Percentiles rank a stretch among this genome's conserved stretches.
Conservation (phyloP, 2,888 invertebrate species). For the Craniophora ligustri region DNA sequence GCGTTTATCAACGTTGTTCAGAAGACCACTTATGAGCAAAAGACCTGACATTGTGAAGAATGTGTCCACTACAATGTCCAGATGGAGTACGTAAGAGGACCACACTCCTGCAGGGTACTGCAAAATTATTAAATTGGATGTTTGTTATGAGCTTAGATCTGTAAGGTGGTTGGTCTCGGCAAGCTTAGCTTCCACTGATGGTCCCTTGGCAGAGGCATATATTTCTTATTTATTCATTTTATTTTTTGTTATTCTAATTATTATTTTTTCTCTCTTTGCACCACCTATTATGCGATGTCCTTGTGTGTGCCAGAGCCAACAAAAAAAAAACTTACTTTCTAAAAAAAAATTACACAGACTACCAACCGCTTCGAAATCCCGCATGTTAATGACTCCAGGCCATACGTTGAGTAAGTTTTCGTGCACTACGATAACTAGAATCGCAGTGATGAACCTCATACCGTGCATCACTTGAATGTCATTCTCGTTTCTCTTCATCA, state of each 20-base stretch:
- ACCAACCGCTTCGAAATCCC: conserved; percentile 52
- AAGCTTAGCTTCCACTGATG: no score
- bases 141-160: not conserved
- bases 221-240: no score
- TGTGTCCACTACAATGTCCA: conserved; percentile 58
- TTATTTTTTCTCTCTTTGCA: no score
- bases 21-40: conserved; percentile 50
- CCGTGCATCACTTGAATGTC: conserved; percentile 60
- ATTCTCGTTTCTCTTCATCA: conserved; percentile 44
- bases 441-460: conserved; percentile 49
- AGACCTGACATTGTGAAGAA: conserved; percentile 64
- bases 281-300: no score
- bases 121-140: not conserved
- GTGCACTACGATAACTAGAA: conserved; percentile 33
- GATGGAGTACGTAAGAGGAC: conserved; percentile 23
- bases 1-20: conserved; percentile 25
- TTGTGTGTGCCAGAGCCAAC: no score
- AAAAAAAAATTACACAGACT: no score
- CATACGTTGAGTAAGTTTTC: conserved; percentile 15
- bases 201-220: no score
- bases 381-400: conserved; percentile 37
- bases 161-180: no score
- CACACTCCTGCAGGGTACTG: conserved; percentile 1
- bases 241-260: no score
- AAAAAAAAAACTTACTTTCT: no score